Base-by-base conservation (phyloP, 2,113 vertebrate species). In the Eurypyga helias region DNA sequence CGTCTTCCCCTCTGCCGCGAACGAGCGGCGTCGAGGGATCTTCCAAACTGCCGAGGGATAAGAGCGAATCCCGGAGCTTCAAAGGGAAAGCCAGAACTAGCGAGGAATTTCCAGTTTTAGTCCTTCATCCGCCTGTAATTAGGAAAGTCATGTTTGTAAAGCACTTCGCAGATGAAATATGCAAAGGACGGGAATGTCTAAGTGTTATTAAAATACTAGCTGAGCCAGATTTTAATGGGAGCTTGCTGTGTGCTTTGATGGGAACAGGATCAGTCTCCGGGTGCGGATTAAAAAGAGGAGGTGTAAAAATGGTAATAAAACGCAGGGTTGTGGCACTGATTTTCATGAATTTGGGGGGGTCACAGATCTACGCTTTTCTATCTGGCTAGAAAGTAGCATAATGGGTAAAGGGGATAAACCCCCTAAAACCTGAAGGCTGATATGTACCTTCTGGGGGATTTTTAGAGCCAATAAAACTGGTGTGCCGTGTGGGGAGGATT, bases 181-280 rank as follows among this genome's bases (percentile, higher is more conserved):
- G 93, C 95, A 82, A 95, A 86, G 65, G 94, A 94, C 55, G 45
- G 84, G 95, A 91, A 97, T 14, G 83, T 54, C 95, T 87, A 25
- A 91, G 92, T 82, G 92, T 83, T 96, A 96, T 97, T 96, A 95
- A 96, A 97, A 93, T 94, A 92, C 84, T 90, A 84, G 88, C 94
- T 38, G 90, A 92, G 96, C 97, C 87, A 97, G 92, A 90, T 96
- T 96, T 96, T 95, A 93, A 97, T 96, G 84, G 90, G 41, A 93
- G 87, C 73, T 92, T 84, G 80, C 83, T 45, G 79, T 21, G 16
- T 70, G 8, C 94, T 97, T 91, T 92, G 92, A 91, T 95, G 96
- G 73, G 83, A 94, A 90, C 67, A 51, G 91, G 86, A 93, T 77
- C 26, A 2, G 64, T 60, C 93, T 92, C 43, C 1, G 6, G 89